phyloP scores from a whole-genome alignment of 2,113 vertebrate genomes.

The Microtus ochrogaster region DNA sequence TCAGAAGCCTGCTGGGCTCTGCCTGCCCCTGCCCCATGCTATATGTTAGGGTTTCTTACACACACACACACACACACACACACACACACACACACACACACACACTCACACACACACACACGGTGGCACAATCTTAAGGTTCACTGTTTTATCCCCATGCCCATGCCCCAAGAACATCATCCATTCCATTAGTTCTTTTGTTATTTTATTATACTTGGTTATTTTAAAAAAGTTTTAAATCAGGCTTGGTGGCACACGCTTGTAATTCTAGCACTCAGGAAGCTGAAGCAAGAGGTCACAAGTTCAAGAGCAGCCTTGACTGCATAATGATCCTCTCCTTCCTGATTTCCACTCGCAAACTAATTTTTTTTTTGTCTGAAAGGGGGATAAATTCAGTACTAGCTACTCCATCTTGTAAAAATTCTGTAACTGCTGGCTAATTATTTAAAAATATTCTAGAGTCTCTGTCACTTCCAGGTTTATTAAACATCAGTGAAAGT shows the following conservation, averaged over 20 bases:
- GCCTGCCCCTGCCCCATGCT: no score
- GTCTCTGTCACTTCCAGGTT: background rate
- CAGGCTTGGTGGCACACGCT: background rate
- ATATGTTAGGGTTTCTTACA: background rate
- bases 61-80: background rate
- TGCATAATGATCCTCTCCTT: background rate
- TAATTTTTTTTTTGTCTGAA: background rate
- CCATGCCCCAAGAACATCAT: background rate
- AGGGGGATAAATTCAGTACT: no score
- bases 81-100: background rate
- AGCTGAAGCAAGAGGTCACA: no score
- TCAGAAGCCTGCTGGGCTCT: background rate
- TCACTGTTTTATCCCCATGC: background rate
- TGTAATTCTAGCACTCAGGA: background rate
- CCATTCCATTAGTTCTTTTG: background rate
- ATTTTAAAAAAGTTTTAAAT: constrained; percentile 4
- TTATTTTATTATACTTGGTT: background rate
- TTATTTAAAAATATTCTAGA: background rate
- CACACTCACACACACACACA: background rate
- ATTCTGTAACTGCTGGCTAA: background rate
- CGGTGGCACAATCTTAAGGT: background rate
- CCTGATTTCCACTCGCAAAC: background rate
- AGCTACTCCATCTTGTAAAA: background rate
- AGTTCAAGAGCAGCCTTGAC: background rate
- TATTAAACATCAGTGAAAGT: background rate